Evolutionary conservation across 2,888 invertebrate genomes (phyloP), one percentile per base, ranked within the genome.

Genomic region (Oegoconia quadripuncta): DNA sequence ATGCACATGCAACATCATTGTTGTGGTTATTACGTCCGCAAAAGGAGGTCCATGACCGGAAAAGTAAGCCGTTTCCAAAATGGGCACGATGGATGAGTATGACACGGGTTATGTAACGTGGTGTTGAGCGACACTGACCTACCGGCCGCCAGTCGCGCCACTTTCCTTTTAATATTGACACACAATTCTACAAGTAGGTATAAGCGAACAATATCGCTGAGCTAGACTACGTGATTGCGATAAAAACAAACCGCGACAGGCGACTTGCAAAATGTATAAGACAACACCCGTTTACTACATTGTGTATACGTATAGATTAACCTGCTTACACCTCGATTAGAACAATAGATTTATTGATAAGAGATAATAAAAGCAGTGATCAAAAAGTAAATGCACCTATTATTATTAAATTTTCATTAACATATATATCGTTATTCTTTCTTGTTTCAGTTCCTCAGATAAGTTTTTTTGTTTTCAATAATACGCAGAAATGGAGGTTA

Each of bases 91-190:
- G 66, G 68, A 74, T 74, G 75, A 38, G 63, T 70, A 68, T 78
- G 74, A 80, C 78, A 72, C 61, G 55, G 53, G 69, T 87, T 84
- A 84, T 75, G 82, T 76, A 83, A 84, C 52, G 60, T 50, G 51
- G 40, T n/a, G 28, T 59, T 56, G 62, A 59, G 60, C 80, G 87
- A 83, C 86, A 86, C 82, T 87, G 87, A 86, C 87, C 87, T 72
- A 84, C 76, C 75, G 68, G 54, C 61, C 63, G 68, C 55, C 68
- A 59, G 58, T 52, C 71, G 84, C 66, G 75, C 81, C 71, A 84
- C 86, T 86, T 86, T 83, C 83, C 74, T 82, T 83, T 84, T 79
- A 76, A 77, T 83, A 83, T 83, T 82, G 83, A 83, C 86, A 83
- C 79, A 82, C 79, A 72, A 74, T 76, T 74, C n/a, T 15, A 15